A percentile compares a stretch with the other conserved stretches of the same genome.
Conservation (phyloP, 2,113 vertebrate species). For the Mungos mungo region DNA sequence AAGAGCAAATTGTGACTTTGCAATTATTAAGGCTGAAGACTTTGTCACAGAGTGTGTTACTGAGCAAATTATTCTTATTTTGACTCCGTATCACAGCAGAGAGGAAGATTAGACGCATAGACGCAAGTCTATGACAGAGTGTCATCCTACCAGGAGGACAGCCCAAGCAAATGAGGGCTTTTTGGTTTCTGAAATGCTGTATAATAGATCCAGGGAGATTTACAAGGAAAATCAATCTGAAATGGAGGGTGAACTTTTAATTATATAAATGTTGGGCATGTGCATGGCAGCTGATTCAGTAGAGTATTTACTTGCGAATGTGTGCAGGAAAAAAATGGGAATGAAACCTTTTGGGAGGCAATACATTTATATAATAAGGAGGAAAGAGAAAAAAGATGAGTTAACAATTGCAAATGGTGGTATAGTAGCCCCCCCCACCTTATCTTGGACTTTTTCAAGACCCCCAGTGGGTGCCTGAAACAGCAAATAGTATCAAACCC, state of each 20-base stretch:
- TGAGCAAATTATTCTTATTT: constrained; percentile 69
- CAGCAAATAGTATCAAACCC: neutral
- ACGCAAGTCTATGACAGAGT: constrained; percentile 36
- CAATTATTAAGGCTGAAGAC: constrained; percentile 75
- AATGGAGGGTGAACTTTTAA: neutral
- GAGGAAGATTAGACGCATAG: constrained; percentile 43
- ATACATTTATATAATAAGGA: neutral
- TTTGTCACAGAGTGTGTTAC: constrained; percentile 44
- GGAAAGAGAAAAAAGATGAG: neutral
- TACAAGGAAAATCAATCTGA: neutral
- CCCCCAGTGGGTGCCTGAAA: neutral
- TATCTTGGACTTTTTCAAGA: neutral
- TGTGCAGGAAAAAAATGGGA: neutral
- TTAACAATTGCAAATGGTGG: neutral
- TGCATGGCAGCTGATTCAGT: neutral
- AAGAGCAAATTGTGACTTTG: constrained; percentile 74
- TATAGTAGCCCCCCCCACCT: neutral
- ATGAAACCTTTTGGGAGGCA: neutral
- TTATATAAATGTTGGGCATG: neutral
- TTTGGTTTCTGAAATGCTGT: neutral
- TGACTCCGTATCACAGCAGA: constrained; percentile 31
- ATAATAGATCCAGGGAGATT: neutral
- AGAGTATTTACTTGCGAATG: neutral
- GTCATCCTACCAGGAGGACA: constrained; percentile 3
- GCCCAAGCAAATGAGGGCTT: neutral